Evolutionary conservation across 2,797 vertebrate genomes (phyloP).

Genomic region (Sandelia bainsii): DNA sequence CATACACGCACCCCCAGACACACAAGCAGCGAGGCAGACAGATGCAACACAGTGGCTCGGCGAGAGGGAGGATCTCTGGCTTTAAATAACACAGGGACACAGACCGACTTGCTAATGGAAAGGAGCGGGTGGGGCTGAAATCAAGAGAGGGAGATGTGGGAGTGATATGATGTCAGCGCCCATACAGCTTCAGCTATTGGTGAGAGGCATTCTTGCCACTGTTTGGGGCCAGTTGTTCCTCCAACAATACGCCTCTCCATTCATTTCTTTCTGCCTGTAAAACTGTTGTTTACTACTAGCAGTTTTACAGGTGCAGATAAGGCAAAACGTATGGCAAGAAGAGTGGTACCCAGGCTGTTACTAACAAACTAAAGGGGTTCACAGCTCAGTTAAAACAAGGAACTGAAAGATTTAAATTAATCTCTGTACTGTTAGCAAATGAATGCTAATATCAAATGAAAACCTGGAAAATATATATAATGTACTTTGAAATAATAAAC

Average conservation of each 20-base stretch:
- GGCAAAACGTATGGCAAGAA: not conserved
- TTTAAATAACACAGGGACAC: conserved; percentile 86
- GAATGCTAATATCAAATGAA: not conserved
- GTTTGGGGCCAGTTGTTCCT: conserved; percentile 53
- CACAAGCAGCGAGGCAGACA: conserved; percentile 77
- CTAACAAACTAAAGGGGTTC: conserved; percentile 8
- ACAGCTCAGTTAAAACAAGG: conserved; percentile 21
- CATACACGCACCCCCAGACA: conserved; percentile 59
- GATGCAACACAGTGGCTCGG: conserved; percentile 82
- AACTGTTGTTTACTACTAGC: conserved; percentile 31
- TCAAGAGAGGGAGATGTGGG: conserved; percentile 71
- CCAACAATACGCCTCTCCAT: conserved; percentile 50
- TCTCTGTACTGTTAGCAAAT: not conserved
- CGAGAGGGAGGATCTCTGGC: conserved; percentile 79
- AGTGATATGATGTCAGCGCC: conserved; percentile 84
- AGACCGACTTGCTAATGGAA: conserved; percentile 81
- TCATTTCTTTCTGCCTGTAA: conserved; percentile 48
- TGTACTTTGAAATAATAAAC: conserved; percentile 5
- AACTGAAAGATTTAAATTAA: conserved; percentile 10
- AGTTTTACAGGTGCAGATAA: conserved; percentile 32
- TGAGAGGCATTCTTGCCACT: conserved; percentile 50
- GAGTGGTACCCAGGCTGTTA: not conserved
- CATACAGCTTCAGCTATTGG: conserved; percentile 74
- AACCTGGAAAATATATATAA: not conserved
- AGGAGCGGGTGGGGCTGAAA: conserved; percentile 79